Evolutionary conservation across 2,888 invertebrate species (phyloP), one percentile per base, ranked within the genome.

Genomic region (Peribatodes rhomboidaria): DNA sequence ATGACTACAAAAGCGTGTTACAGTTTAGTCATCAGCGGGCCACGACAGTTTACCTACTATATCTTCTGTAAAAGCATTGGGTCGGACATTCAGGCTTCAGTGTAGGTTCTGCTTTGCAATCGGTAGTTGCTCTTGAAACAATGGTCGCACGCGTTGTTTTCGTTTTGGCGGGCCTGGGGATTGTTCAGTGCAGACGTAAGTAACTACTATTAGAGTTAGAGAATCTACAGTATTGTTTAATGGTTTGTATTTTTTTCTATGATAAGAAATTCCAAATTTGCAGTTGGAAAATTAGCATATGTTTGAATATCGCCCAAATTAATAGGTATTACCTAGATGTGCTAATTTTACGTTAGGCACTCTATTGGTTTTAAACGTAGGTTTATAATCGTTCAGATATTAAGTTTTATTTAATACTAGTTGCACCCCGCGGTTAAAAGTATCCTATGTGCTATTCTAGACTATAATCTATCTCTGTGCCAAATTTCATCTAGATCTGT

Each of bases 111-210:
- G 46, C 67, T 61, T 16, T 39, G 50, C 64, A 50, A 67, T 44
- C 67, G 60, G 65, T 57, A 55, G 65, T 66, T 59, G 33, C 18
- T 33, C 63, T 54, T 60, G 47, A 56, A 80, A 85, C 81, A 81
- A 89, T 88, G 89, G 75, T 72, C 55, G 60, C 73, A 47, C 78
- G 78, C 61, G 70, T 79, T 63, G 52, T 86, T 42, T 73, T 81
- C 71, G 49, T 89, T 73, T 77, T 87, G 59, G 66, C 73, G 57
- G 71, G 81, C 11, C 11, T 77, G 33, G 69, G 70, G 47, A 47
- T 72, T 47, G 68, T 69, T 54, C 66, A 73, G 44, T 69, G 68
- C 63, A 53, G 72, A 65, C 37, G 69, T 71, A 49, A 69, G 71
- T 27, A 14, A 11, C 31, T 10, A 47, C 14, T 33, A 31, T 6